Evolutionary conservation across 2,888 invertebrate genomes (phyloP), one percentile per base, ranked within the genome.

Genomic region (Branchellion lobata): DNA sequence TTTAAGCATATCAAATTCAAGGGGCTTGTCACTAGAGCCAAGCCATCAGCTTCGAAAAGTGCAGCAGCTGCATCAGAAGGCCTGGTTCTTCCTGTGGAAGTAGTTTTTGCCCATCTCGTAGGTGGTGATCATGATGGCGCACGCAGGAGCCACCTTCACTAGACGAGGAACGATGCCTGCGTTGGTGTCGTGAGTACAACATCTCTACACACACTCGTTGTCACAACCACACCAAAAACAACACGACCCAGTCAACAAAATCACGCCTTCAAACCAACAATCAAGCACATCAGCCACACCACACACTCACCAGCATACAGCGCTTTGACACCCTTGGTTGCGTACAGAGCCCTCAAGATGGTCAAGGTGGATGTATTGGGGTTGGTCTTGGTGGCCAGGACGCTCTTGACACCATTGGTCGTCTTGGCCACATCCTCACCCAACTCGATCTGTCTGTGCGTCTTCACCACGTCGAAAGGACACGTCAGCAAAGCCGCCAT

Each of bases 401-500:
- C 47, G 14, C 3, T 31, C 27, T 18, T 72, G 24, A n/a, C 1
- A 47, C 8, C 5, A 5, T 40, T 40, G 40, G 14, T 8, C 8
- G 14, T 14, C 40, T 40, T 40, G 24, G 51, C 1, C 40, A 51
- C 77, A 3, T 71, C 80, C 78, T 86, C 84, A 3, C 89, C 89
- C 8, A 90, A 81, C 78, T 87, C 87, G 74, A 89, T 87, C 84
- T 89, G 89, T 79, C 88, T 92, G 87, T 96, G 95, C 0, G 99
- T 99, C 90, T 99, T 99, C 0, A 98, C 93, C 2, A 99, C 97
- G 89, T 99, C 99, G 89, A 99, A 98, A 11, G 99, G 99, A 81
- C 95, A 91, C 8, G 99, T 99, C 8, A 94, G 84, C 29, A 93
- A 89, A 33, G 95, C 96, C 29, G 98, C 96, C 86, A 81, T 53